phyloP scores from a whole-genome alignment of 2,797 vertebrate genomes.

The Kryptopterus vitreolus region DNA sequence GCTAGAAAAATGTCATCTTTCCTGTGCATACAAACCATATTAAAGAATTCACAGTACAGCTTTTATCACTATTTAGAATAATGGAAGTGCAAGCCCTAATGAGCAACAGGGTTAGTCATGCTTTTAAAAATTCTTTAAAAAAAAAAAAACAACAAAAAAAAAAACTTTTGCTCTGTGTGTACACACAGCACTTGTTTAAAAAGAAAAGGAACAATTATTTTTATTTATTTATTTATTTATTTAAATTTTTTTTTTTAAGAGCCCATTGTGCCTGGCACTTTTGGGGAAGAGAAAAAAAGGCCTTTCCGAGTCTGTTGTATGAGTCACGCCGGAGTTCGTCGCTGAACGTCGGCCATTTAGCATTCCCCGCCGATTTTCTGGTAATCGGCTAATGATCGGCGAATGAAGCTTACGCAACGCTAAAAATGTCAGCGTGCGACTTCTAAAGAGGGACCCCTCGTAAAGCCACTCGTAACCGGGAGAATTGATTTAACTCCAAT shows the following conservation, averaged over 20 bases:
- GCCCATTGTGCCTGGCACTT: not conserved
- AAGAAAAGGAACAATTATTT: too few species aligned
- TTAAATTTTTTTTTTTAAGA: not conserved
- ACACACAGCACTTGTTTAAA: not conserved
- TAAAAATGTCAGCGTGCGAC: not conserved
- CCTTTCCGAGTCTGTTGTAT: slow-evolving; percentile 4
- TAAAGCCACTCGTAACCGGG: not conserved
- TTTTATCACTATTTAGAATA: not conserved
- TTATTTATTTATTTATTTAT: not conserved
- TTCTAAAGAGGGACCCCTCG: not conserved
- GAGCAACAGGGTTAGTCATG: slow-evolving; percentile 1
- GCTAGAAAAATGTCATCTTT: not conserved
- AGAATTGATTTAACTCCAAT: slow-evolving; percentile 3
- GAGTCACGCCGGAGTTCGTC: not conserved
- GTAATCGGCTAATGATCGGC: slow-evolving; percentile 2
- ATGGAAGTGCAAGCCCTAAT: too few species aligned
- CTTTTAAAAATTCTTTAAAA: not conserved
- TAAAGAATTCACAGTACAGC: not conserved
- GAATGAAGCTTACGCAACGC: slow-evolving; percentile 7
- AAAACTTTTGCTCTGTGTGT: not conserved
- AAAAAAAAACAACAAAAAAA: too few species aligned
- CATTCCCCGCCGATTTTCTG: slow-evolving; percentile 10
- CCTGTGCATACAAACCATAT: not conserved
- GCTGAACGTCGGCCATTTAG: slow-evolving; percentile 16
- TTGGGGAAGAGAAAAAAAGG: too few species aligned